Evolutionary conservation across 2,888 invertebrate genomes (phyloP), one percentile per base, ranked within the genome.

Genomic region (Panzeria rudis): DNA sequence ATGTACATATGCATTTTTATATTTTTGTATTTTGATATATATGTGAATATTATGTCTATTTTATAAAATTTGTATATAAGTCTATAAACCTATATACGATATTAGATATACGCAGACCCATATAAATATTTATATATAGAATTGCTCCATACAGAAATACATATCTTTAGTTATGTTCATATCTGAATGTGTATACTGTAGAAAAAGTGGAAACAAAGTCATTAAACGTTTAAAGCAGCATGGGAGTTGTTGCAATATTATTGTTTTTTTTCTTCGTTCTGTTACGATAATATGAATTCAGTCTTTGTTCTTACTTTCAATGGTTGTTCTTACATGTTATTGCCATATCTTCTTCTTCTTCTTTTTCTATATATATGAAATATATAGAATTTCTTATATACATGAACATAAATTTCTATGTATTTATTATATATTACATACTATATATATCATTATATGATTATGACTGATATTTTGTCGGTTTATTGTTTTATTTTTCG

Each of bases 221-320:
- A 87, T 88, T 88, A 88, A 87, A 87, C 86, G 83, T 59, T 87
- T 82, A 52, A 84, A 82, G 15, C 32, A 78, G 77, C 73, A 80
- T 71, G 61, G 62, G 47, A 83, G 72, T 76, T 75, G 50, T 79
- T 78, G 83, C 75, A 86, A 69, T 84, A 15, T 50, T 41, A 15
- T 56, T 75, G 17, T 41, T 78, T 47, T 69, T 20, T 64, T 56
- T n/a, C n/a, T 50, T 38, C 29, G 8, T 50, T 23, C 47, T 69
- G 25, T 25, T 78, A 52, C 52, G 23, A 71, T 47, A 41, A 52
- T 69, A 78, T 52, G 78, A 81, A 66, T 68, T 52, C 15, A 61
- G 50, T 68, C 73, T 81, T 73, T 81, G 66, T 75, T 81, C 81
- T 75, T 81, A 75, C 61, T 81, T 81, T 75, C 59, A 75, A 73